phyloP scores from a whole-genome alignment of 2,113 vertebrate genomes.

The Microtus pennsylvanicus region DNA sequence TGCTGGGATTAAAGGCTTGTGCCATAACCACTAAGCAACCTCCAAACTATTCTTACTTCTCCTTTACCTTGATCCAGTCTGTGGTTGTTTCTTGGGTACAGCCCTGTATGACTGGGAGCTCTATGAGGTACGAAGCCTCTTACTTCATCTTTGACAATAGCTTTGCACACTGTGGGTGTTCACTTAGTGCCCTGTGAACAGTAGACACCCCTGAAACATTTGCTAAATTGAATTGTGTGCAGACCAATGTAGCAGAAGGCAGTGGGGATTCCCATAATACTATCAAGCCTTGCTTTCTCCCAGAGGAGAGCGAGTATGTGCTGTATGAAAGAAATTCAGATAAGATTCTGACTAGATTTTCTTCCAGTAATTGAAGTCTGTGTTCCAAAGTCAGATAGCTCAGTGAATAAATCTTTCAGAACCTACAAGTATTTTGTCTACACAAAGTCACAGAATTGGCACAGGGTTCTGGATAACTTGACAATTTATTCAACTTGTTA shows the following conservation, averaged over 20 bases:
- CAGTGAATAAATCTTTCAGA: constrained; percentile 25
- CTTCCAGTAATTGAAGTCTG: background rate
- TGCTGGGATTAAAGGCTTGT: background rate
- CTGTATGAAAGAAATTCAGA: constrained; percentile 31
- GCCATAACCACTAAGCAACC: background rate
- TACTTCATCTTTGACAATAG: background rate
- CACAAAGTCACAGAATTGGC: constrained; percentile 6
- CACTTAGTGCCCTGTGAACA: background rate
- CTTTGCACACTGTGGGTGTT: background rate
- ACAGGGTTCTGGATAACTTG: constrained; percentile 35
- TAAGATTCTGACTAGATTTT: constrained; percentile 7
- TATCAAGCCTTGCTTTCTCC: background rate
- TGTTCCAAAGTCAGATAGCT: constrained; percentile 3
- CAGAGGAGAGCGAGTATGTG: background rate
- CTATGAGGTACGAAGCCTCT: background rate
- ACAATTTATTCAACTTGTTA: constrained; percentile 31
- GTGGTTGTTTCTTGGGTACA: background rate
- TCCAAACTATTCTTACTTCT: background rate
- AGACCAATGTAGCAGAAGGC: background rate
- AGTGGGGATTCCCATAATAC: background rate
- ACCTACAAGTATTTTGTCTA: constrained; percentile 51
- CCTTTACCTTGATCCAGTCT: background rate
- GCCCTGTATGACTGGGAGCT: background rate
- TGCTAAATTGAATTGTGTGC: constrained; percentile 10
- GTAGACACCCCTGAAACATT: background rate